Conservation (phyloP, 2,113 vertebrate species). For the Phylloscopus whistleri region DNA sequence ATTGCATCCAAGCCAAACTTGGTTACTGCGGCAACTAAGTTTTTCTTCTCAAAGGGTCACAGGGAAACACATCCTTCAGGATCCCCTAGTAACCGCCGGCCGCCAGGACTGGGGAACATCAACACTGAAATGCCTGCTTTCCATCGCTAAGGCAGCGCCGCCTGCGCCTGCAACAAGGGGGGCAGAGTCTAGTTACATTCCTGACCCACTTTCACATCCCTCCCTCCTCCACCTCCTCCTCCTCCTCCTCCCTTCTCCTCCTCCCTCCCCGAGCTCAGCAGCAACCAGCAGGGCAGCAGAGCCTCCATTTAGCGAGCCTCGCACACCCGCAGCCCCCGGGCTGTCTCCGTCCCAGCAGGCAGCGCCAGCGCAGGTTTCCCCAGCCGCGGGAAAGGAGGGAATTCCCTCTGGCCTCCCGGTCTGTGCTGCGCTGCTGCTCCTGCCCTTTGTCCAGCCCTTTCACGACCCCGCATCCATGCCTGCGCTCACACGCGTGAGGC, state of each 20-base stretch:
- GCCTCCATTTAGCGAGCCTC: conserved; percentile 33
- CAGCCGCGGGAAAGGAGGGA: not conserved
- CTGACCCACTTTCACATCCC: conserved; percentile 82
- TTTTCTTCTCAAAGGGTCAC: conserved; percentile 75
- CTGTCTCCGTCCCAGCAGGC: conserved; percentile 14
- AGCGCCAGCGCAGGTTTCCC: not conserved
- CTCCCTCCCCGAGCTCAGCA: conserved; percentile 16
- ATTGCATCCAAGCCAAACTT: conserved; percentile 76
- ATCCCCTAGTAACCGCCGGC: conserved; percentile 76
- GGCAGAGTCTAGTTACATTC: conserved; percentile 81
- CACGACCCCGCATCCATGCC: not conserved
- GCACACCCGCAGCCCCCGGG: not conserved
- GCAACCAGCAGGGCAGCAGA: conserved; percentile 41
- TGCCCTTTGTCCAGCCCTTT: not conserved
- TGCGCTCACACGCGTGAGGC: not conserved
- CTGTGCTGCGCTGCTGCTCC: not conserved
- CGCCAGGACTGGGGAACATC: conserved; percentile 56
- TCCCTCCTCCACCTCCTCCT: conserved; percentile 67
- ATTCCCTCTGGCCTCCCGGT: not conserved
- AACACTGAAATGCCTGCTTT: conserved; percentile 66
- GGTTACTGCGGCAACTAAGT: conserved; percentile 81
- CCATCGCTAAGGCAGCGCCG: conserved; percentile 65
- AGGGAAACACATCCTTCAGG: conserved; percentile 76
- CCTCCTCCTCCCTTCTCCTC: conserved; percentile 54
- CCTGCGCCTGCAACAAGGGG: conserved; percentile 60